phyloP scores from a whole-genome alignment of 2,113 vertebrate genomes.

The Hippocampus abdominalis region DNA sequence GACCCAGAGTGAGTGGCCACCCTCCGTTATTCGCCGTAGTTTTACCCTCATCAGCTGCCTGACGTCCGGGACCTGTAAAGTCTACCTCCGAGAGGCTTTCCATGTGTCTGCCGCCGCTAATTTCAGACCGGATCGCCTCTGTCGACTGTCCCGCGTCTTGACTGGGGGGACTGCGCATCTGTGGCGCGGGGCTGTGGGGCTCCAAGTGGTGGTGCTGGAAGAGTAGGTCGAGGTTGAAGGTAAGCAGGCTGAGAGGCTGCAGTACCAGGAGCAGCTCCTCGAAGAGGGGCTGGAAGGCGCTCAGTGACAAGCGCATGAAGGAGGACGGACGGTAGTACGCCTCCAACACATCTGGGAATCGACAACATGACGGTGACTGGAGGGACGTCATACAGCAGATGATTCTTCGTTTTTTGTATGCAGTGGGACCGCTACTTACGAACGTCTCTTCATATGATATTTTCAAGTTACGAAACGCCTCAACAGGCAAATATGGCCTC shows the following conservation, averaged over 20 bases:
- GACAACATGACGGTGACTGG: not conserved
- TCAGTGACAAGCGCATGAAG: slow-evolving; percentile 82
- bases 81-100: slow-evolving; percentile 61
- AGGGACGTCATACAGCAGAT: no score
- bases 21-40: slow-evolving; percentile 20
- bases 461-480: no score
- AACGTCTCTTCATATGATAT: no score
- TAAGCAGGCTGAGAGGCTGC: slow-evolving; percentile 92
- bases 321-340: slow-evolving; percentile 85
- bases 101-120: slow-evolving; percentile 33
- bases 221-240: slow-evolving; percentile 91
- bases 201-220: slow-evolving; percentile 88
- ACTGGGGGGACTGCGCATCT: slow-evolving; percentile 42
- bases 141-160: slow-evolving; percentile 38
- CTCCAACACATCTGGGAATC: slow-evolving; percentile 82
- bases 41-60: slow-evolving; percentile 22
- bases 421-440: no score
- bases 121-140: slow-evolving; percentile 23
- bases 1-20: slow-evolving; percentile 1
- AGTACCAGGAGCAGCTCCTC: slow-evolving; percentile 93
- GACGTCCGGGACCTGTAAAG: slow-evolving; percentile 31
- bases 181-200: slow-evolving; percentile 54
- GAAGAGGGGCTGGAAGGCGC: slow-evolving; percentile 80
- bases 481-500: no score
- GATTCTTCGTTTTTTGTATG: no score